These are phyloP conservation scores for Lophius piscatorius DNA, from an alignment of 2,113 vertebrate species.

Conservation along the genomic window DNA sequence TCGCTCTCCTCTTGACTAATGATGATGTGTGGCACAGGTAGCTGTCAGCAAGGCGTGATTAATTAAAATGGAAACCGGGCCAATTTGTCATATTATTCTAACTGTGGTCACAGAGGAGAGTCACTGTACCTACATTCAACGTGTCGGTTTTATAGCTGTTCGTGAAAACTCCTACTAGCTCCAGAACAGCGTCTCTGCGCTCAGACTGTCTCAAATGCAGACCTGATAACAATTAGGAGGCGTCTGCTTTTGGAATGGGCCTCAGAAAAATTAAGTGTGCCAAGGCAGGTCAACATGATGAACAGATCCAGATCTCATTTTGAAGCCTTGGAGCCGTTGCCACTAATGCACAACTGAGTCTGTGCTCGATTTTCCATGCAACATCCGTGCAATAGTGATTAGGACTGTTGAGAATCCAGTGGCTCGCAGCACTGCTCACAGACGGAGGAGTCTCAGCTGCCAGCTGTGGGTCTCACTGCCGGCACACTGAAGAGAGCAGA, in stretches of 20 bases:
- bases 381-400: slow-evolving; percentile 28
- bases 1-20: slow-evolving; percentile 72
- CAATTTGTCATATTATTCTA: slow-evolving; percentile 75
- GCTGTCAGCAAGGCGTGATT: slow-evolving; percentile 75
- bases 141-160: slow-evolving; percentile 22
- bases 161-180: slow-evolving; percentile 36
- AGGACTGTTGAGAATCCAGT: slow-evolving; percentile 21
- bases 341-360: slow-evolving; percentile 14
- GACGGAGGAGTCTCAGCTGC: slow-evolving; percentile 48
- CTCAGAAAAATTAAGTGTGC: slow-evolving; percentile 35
- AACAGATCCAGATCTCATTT: slow-evolving; percentile 24
- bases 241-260: slow-evolving; percentile 33
- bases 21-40: slow-evolving; percentile 78
- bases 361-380: slow-evolving; percentile 25
- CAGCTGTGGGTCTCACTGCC: slow-evolving; percentile 39
- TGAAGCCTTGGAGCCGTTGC: slow-evolving; percentile 19
- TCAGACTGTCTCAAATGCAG: slow-evolving; percentile 37
- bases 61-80: slow-evolving; percentile 78
- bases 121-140: slow-evolving; percentile 4
- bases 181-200: slow-evolving; percentile 11
- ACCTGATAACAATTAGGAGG: slow-evolving; percentile 60
- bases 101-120: slow-evolving; percentile 61
- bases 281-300: slow-evolving; percentile 41
- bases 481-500: slow-evolving; percentile 30
- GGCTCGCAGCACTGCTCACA: slow-evolving; percentile 13